phyloP scores from a whole-genome alignment of 2,113 vertebrate genomes.

The Meleagris gallopavo region DNA sequence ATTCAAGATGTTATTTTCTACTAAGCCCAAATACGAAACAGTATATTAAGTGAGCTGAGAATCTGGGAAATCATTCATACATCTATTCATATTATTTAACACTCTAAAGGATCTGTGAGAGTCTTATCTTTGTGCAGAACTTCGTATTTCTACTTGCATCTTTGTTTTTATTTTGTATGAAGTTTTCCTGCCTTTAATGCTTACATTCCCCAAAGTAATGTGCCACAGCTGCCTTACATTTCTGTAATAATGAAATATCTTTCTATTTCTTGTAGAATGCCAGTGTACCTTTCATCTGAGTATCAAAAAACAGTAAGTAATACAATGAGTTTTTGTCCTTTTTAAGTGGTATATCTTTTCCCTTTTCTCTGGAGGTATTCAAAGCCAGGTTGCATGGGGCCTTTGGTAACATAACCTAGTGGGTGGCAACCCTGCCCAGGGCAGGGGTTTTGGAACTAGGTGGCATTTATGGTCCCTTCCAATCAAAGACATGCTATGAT shows the following conservation, averaged over 20 bases:
- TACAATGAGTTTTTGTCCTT: not conserved
- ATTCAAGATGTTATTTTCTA: not conserved
- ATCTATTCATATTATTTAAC: conserved; percentile 42
- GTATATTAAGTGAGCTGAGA: not conserved
- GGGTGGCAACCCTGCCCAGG: too few relatives aligned
- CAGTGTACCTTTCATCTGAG: not conserved
- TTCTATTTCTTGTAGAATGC: not conserved
- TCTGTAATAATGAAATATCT: not conserved
- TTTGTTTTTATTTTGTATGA: not conserved
- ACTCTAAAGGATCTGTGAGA: not conserved
- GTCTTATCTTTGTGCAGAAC: not conserved
- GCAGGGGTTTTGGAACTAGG: not conserved
- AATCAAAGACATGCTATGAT: not conserved
- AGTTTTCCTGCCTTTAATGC: not conserved
- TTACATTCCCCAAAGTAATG: not conserved
- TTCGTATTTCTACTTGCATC: not conserved
- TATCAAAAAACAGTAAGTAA: not conserved
- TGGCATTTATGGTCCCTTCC: not conserved
- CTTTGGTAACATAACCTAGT: not conserved
- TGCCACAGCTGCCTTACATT: not conserved
- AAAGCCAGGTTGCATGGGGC: not conserved
- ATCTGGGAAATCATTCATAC: not conserved
- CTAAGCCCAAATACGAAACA: not conserved
- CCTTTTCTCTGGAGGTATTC: not conserved
- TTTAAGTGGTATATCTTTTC: not conserved